These are phyloP conservation scores for Varanus komodoensis DNA, from an alignment of 2,113 vertebrate genomes.

Conservation along the genomic window DNA sequence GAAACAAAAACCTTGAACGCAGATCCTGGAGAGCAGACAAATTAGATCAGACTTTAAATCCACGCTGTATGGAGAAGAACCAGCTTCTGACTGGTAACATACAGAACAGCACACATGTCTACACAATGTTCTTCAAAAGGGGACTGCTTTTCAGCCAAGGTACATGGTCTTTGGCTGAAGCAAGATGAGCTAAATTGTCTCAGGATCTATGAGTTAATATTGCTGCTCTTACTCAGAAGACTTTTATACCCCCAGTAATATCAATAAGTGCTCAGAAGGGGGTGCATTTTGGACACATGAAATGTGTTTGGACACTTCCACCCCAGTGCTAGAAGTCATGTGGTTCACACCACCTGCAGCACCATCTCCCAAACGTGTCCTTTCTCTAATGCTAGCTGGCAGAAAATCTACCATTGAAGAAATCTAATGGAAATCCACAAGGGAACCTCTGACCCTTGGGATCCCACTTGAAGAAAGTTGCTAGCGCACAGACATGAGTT, in stretches of 20 bases:
- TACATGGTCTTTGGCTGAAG: conserved; percentile 1
- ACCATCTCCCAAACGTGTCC: neutral
- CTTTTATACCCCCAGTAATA: neutral
- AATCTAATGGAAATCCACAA: neutral
- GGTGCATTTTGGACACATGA: rapidly evolving
- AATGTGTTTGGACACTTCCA: neutral
- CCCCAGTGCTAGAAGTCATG: neutral
- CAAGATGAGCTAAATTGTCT: neutral
- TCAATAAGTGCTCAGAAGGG: neutral
- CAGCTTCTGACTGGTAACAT: conserved; percentile 28
- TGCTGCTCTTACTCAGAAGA: conserved; percentile 5
- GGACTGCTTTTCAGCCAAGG: neutral
- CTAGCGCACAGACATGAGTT: neutral
- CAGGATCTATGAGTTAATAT: neutral
- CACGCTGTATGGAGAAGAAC: conserved; percentile 5
- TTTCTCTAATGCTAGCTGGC: conserved; percentile 32
- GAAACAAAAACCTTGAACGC: conserved; percentile 34
- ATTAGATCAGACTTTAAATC: conserved; percentile 39
- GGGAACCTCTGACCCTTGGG: rapidly evolving
- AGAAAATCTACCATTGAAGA: neutral
- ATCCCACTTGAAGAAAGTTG: neutral
- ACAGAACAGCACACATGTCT: neutral
- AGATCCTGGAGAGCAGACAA: conserved; percentile 47
- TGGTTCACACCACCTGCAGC: neutral
- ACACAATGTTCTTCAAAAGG: neutral